A percentile compares a stretch with the other conserved stretches of the same genome.
Evolutionary conservation across 2,888 invertebrate genomes (phyloP).

Genomic region (Eurois occulta): DNA sequence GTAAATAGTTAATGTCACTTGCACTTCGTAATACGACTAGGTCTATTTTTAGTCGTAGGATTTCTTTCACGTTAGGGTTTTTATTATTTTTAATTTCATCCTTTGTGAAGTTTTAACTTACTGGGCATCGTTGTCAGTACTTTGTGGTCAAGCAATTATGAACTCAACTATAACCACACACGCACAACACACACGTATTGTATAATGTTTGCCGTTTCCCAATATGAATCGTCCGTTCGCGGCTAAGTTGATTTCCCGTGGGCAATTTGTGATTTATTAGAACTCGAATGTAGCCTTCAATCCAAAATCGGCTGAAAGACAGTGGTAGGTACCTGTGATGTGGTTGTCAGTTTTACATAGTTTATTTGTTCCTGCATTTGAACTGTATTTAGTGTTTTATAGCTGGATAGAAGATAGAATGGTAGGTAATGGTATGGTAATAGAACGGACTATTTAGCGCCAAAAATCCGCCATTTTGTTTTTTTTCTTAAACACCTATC

Average conservation of each 20-base stretch:
- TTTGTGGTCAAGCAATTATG: not conserved
- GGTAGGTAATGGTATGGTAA: too few relatives aligned
- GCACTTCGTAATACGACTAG: not conserved
- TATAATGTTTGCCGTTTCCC: slow-evolving; percentile 46
- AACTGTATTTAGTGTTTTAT: not conserved
- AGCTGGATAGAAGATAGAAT: not conserved
- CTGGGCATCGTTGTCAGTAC: not conserved
- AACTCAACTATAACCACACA: not conserved
- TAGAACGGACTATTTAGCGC: too few relatives aligned
- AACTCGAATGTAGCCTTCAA: slow-evolving; percentile 40
- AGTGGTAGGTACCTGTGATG: slow-evolving; percentile 8
- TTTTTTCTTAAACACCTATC: too few relatives aligned
- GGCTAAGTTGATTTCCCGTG: slow-evolving; percentile 66
- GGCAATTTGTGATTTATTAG: slow-evolving; percentile 63
- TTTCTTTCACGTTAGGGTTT: not conserved
- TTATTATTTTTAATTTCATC: not conserved
- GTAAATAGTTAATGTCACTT: not conserved
- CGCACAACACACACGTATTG: slow-evolving; percentile 4
- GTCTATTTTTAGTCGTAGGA: not conserved
- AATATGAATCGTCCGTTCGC: slow-evolving; percentile 44
- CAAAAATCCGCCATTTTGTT: too few relatives aligned
- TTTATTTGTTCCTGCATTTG: not conserved
- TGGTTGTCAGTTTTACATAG: not conserved
- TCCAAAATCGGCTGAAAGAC: slow-evolving; percentile 35
- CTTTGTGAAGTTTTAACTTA: not conserved